A percentile compares a stretch with the other conserved stretches of the same genome.
Evolutionary conservation across 2,888 invertebrate species (phyloP).

Genomic region (Oscheius sp.): DNA sequence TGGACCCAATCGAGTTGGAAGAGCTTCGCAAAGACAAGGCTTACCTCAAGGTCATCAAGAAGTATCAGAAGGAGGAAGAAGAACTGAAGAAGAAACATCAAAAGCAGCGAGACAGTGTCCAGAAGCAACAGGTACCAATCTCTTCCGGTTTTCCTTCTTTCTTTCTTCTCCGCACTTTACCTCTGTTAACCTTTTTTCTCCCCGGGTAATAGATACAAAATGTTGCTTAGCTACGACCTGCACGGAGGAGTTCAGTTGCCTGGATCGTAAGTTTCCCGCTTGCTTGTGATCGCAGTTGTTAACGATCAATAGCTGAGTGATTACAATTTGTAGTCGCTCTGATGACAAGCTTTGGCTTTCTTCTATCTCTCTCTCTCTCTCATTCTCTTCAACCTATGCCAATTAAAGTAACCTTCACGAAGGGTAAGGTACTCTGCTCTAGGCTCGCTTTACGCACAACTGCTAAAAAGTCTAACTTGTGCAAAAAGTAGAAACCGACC

Average conservation of each 20-base stretch:
- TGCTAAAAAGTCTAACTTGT: slow-evolving; percentile 3
- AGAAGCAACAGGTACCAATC: slow-evolving; percentile 78
- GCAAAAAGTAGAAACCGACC: neutral
- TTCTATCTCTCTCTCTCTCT: slow-evolving; percentile 1
- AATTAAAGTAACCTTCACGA: slow-evolving; percentile 10
- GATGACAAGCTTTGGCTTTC: slow-evolving; percentile 18
- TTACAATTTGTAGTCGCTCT: slow-evolving; percentile 6
- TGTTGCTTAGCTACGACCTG: slow-evolving; percentile 29
- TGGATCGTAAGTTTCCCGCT: slow-evolving; percentile 56
- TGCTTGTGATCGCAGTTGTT: slow-evolving; percentile 30
- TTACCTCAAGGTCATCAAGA: slow-evolving; percentile 90
- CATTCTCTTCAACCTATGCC: neutral
- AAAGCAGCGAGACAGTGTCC: slow-evolving; percentile 89
- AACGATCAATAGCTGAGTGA: slow-evolving; percentile 15
- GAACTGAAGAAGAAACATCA: slow-evolving; percentile 88
- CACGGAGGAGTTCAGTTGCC: slow-evolving; percentile 42
- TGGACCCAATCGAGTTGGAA: slow-evolving; percentile 90
- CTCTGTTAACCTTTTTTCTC: slow-evolving; percentile 23
- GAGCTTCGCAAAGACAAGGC: slow-evolving; percentile 85
- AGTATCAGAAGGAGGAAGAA: slow-evolving; percentile 95
- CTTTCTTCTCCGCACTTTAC: neutral
- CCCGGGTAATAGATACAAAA: neutral
- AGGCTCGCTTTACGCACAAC: slow-evolving; percentile 9
- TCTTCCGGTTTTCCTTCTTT: neutral
- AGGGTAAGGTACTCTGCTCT: slow-evolving; percentile 17